Evolutionary conservation across 2,113 vertebrate genomes (phyloP).

Genomic region (Elanus axillaris): DNA sequence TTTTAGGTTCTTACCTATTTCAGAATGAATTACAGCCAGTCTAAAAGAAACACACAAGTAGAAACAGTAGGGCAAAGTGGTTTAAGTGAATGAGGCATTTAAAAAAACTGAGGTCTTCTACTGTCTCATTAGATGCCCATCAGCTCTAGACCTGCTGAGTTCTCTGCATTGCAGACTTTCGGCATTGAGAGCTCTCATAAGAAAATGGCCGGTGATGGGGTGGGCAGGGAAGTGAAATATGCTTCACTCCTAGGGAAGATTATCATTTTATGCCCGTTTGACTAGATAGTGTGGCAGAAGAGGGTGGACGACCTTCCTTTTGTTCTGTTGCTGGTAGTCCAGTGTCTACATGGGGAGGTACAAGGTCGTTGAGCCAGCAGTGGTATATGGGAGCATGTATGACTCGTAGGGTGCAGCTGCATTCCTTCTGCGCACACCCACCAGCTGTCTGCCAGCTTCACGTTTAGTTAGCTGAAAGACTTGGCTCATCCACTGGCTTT

Average conservation of each 20-base stretch:
- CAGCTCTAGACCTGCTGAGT: background rate
- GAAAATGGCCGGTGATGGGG: background rate
- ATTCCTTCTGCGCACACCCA: background rate
- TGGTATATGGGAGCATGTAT: rapidly evolving
- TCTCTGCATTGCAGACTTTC: background rate
- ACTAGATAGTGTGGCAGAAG: background rate
- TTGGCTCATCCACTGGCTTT: background rate
- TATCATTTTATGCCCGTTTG: background rate
- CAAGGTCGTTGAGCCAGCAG: background rate
- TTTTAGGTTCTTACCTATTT: background rate
- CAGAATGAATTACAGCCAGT: background rate
- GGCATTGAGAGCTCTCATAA: background rate
- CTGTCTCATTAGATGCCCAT: background rate
- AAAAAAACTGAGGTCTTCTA: background rate
- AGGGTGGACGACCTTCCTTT: background rate
- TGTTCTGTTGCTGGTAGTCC: background rate
- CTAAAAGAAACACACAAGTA: background rate
- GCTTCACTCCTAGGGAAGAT: background rate
- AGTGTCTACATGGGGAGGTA: background rate
- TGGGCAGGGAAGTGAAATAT: background rate
- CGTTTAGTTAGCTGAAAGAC: background rate
- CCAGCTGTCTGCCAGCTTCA: background rate
- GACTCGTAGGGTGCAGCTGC: rapidly evolving
- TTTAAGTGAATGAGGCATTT: background rate
- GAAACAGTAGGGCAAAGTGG: background rate